Evolutionary conservation across 1,140 invertebrate genomes (phyloP), one percentile per base, ranked within the genome.

Genomic region (Caerostris extrusa): DNA sequence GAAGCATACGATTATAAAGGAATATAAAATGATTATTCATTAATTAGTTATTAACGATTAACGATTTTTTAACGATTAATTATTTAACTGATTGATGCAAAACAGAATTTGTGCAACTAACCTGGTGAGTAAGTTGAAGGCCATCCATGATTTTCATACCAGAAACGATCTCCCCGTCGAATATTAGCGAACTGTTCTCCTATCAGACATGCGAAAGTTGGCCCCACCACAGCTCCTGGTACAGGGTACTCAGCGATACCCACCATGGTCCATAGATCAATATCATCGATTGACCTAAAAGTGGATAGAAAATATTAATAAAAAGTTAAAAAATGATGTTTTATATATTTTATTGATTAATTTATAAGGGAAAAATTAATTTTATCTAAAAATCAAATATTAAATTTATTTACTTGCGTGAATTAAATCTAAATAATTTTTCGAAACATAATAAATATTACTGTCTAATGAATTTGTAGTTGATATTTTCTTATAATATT

Each of bases 171-270:
- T 83, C 99, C 99, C 94, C 98, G 96, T 95, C 98, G 97, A 2
- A 98, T 97, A 95, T 98, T 98, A 95, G 98, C 98, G 96, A 99
- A 99, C 96, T 99, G 99, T 69, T 99, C 99, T 56, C 98, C 98
- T 95, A 99, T 98, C 82, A 99, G 97, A 95, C 99, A 99, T 88
- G 98, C 98, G 96, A 99, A 99, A 87, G 95, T 95, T 50, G 95
- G 95, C 5, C 95, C 95, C 8, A 95, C 90, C 14, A 95, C 57
- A 7, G 95, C 95, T 19, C 95, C 95, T 50, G 94, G 94, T 3
- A 95, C 8, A 60, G 95, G 95, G 93, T 94, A 95, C 83, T 95
- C 95, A 8, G 95, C 87, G 5, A 96, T 95, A 34, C 96, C 97
- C 34, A 94, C n/a, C 8, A 94, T 95, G 3, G 87, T 93, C 95